Evolutionary conservation across 64 coral and sea anemone genomes (phyloP).

Genomic region (Porites australiensis): DNA sequence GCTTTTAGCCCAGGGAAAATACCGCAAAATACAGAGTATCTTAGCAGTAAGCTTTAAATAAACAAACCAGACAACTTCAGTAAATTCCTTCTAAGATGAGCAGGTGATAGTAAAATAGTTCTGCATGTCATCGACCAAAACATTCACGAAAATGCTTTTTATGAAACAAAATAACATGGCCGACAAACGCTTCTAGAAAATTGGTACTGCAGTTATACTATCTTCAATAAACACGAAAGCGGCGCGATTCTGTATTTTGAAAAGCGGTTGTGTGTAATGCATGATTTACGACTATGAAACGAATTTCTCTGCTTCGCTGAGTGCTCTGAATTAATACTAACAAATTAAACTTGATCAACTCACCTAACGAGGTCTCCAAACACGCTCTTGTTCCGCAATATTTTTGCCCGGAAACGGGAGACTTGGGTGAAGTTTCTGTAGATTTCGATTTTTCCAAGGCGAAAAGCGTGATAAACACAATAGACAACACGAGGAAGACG

Average conservation of each 20-base stretch:
- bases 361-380: not conserved
- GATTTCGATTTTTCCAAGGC: constrained; percentile 15
- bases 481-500: constrained; percentile 22
- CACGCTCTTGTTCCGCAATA: constrained; percentile 32
- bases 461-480: constrained; percentile 47
- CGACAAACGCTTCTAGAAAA: too few species aligned
- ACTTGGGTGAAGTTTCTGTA: not conserved
- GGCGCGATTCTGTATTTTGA: too few species aligned
- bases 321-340: too few species aligned
- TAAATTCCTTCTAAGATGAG: not conserved
- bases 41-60: not conserved
- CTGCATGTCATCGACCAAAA: not conserved
- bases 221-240: too few species aligned
- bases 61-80: not conserved
- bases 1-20: not conserved
- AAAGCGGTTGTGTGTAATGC: too few species aligned
- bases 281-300: too few species aligned
- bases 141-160: too few species aligned
- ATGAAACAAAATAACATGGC: too few species aligned
- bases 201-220: too few species aligned
- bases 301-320: too few species aligned
- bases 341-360: not conserved
- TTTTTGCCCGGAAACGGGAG: not conserved
- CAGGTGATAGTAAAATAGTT: not conserved
- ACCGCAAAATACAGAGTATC: not conserved